Evolutionary conservation across 2,888 invertebrate species (phyloP), one percentile per base, ranked within the genome.

Genomic region (Capitulum mitella): DNA sequence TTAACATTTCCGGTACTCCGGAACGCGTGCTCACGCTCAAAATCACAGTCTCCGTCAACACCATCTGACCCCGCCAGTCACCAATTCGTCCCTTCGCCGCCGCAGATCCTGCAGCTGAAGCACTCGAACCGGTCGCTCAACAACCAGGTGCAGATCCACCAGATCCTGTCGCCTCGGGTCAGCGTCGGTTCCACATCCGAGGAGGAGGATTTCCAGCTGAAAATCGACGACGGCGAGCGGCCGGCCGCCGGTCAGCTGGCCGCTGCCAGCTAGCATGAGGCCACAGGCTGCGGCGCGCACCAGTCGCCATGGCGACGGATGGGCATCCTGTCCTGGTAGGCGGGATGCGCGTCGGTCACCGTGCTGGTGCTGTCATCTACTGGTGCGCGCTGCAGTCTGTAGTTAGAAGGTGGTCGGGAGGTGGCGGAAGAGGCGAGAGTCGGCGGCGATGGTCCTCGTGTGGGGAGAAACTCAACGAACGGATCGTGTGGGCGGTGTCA

Each of bases 71-170:
- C 29, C 5, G 29, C 19, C 3, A 8, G 26, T 37, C 6, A 40
- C 70, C 37, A 8, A 5, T 26, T 34, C 16, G 0, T 10, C 37
- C 26, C 37, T 22, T 12, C 19, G 37, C 40, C 22, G 26, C 3
- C 19, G 0, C 70, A 70, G 70, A 70, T 70, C 1, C 70, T 70
- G 37, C 70, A 19, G 40, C 70, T 70, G 70, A 70, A 40, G 40
- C 70, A 70, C 70, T 70, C 70, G 22, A 70, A 70, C 70, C 70
- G 70, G 37, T 70, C 70, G 70, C 70, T 70, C 26, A 70, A 70
- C 70, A 70, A 70, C 70, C 70, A 70, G 40, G 70, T 70, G 19
- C 70, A 70, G 70, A 70, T 70, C 37, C 70, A 70, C 40, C 70
- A 70, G 70, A 70, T 70, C 40, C 70, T 70, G 26, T 37, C 70